A percentile compares a stretch with the other conserved stretches of the same genome.
Evolutionary conservation across 2,797 vertebrate species (phyloP).

Genomic region (Aeoliscus strigatus): DNA sequence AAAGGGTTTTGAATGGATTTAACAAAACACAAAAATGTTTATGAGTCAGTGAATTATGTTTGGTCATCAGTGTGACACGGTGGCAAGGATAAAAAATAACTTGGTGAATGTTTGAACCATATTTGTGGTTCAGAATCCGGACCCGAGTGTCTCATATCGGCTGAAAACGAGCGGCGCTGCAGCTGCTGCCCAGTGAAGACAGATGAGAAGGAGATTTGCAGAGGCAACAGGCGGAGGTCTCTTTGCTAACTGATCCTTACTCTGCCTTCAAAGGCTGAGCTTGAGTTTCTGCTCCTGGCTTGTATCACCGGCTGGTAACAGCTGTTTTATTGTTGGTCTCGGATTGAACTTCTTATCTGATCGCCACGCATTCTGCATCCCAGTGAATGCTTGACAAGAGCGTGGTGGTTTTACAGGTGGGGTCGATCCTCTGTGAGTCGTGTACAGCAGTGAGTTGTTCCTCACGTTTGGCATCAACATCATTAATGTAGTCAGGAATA

Average conservation of each 20-base stretch:
- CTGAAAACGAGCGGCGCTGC: slow-evolving; percentile 27
- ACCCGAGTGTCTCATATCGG: slow-evolving; percentile 21
- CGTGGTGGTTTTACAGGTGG: too few relatives aligned
- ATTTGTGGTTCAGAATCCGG: too few relatives aligned
- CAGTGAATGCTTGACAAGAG: background rate
- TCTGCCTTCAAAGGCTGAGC: slow-evolving; percentile 33
- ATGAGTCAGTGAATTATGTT: too few relatives aligned
- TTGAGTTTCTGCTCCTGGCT: slow-evolving; percentile 28
- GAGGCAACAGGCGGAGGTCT: slow-evolving; percentile 40
- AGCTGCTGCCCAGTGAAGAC: slow-evolving; percentile 40
- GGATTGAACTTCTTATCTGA: slow-evolving; percentile 23
- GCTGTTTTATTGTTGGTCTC: slow-evolving; percentile 32
- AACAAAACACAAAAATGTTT: too few relatives aligned
- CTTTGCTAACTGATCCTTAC: slow-evolving; percentile 49
- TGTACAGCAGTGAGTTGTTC: too few relatives aligned
- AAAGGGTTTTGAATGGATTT: too few relatives aligned
- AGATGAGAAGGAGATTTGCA: slow-evolving; percentile 52
- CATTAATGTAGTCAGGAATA: too few relatives aligned
- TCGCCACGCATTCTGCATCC: slow-evolving; percentile 27
- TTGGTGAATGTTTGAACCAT: too few relatives aligned
- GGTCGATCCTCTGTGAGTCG: too few relatives aligned
- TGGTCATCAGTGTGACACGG: background rate
- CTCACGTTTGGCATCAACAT: too few relatives aligned
- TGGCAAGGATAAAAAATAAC: too few relatives aligned
- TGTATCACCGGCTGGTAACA: slow-evolving; percentile 23